A percentile compares a stretch with the other conserved stretches of the same genome.
Conservation (phyloP, 2,888 invertebrate species). For the Cephonodes hylas region DNA sequence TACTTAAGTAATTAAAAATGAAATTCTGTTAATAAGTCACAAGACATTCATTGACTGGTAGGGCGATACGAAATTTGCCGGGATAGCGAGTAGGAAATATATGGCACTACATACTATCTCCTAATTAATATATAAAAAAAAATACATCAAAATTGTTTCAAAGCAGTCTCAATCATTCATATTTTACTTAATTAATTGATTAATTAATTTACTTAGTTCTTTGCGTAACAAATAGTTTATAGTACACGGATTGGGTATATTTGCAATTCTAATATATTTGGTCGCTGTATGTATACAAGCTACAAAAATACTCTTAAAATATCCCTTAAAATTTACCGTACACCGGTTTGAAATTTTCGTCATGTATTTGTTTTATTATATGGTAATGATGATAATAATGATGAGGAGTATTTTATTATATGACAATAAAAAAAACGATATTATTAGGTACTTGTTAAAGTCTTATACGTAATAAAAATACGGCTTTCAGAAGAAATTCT, state of each 20-base stretch:
- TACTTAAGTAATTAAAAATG: too few species aligned
- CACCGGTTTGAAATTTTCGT: background rate
- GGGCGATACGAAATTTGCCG: too few species aligned
- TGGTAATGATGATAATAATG: too few species aligned
- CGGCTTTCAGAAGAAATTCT: too few species aligned
- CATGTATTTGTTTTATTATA: background rate
- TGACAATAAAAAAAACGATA: too few species aligned
- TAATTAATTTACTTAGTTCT: background rate
- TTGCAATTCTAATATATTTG: constrained; percentile 47
- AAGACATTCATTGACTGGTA: too few species aligned
- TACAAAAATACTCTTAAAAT: constrained; percentile 9
- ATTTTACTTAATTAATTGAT: background rate
- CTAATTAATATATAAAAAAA: background rate
- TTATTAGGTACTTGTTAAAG: too few species aligned
- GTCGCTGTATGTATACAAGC: constrained; percentile 57
- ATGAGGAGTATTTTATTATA: too few species aligned
- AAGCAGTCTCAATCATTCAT: background rate
- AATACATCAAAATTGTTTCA: background rate
- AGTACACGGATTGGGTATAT: background rate
- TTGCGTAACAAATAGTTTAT: background rate
- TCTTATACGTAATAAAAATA: too few species aligned
- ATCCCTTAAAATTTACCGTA: background rate
- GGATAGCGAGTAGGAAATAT: too few species aligned
- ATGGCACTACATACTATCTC: constrained; percentile 35
- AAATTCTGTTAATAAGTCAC: too few species aligned